Percentiles rank a stretch among this genome's conserved stretches.
Evolutionary conservation across 2,113 vertebrate species (phyloP).

Genomic region (Pluvialis apricaria): DNA sequence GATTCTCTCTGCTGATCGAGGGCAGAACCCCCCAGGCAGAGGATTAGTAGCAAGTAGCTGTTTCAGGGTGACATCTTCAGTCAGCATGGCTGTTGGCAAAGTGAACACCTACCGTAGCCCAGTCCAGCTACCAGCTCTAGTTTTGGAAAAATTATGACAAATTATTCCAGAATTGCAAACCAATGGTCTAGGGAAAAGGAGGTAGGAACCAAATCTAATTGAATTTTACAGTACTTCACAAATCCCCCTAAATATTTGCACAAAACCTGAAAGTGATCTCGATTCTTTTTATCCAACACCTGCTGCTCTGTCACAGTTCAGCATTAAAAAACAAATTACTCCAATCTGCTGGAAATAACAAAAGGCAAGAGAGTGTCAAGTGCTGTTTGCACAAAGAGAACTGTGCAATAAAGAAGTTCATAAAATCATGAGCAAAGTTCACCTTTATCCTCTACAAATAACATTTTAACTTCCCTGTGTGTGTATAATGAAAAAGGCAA

Average conservation of each 20-base stretch:
- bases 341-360: constrained; percentile 49
- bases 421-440: constrained; percentile 61
- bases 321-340: constrained; percentile 23
- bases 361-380: constrained; percentile 56
- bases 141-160: background rate
- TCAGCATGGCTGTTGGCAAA: background rate
- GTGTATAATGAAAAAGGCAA: constrained; percentile 1
- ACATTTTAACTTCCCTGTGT: constrained; percentile 44
- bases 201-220: constrained; percentile 8
- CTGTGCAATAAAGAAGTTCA: constrained; percentile 55
- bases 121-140: background rate
- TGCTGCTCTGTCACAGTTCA: constrained; percentile 20
- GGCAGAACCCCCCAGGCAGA: background rate
- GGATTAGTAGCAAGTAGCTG: background rate
- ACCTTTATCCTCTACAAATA: constrained; percentile 57
- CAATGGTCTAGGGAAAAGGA: background rate
- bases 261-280: background rate
- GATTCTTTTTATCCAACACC: constrained; percentile 29
- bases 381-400: constrained; percentile 49
- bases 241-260: constrained; percentile 16
- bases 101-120: background rate
- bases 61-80: background rate
- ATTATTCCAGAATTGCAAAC: background rate
- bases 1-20: background rate
- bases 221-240: constrained; percentile 23